Conservation (phyloP, 1,140 invertebrate genomes). For the Drosophila navojoa region DNA sequence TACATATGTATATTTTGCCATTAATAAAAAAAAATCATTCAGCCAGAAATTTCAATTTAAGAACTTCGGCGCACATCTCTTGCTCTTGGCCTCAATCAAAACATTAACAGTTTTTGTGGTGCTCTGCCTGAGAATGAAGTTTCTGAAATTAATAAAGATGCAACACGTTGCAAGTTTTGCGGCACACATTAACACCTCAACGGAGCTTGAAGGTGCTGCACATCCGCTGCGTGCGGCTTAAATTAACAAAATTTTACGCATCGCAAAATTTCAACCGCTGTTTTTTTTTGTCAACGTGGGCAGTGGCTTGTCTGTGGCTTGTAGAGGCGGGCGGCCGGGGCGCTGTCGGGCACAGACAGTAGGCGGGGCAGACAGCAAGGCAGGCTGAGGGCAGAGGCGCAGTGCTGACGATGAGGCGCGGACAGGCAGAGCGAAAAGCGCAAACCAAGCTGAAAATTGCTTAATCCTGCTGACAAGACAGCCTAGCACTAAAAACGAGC, state of each 20-base stretch:
- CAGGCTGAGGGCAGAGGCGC: constrained; percentile 8
- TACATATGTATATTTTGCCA: no score
- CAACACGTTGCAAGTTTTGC: constrained; percentile 40
- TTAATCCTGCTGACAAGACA: constrained; percentile 81
- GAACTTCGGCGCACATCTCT: background rate
- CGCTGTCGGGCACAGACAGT: background rate
- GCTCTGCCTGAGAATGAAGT: constrained; percentile 2
- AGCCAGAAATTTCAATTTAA: background rate
- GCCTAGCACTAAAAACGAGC: constrained; percentile 60
- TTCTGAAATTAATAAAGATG: constrained; percentile 49
- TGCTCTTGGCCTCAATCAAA: background rate
- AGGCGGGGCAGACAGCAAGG: background rate
- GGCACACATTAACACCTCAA: constrained; percentile 55
- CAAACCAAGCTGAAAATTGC: constrained; percentile 80
- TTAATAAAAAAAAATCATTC: no score
- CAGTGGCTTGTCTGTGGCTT: constrained; percentile 27
- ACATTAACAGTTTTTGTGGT: constrained; percentile 9
- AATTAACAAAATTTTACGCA: constrained; percentile 77
- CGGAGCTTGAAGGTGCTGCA: constrained; percentile 2
- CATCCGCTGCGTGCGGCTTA: constrained; percentile 42
- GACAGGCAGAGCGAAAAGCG: constrained; percentile 58
- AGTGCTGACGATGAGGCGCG: constrained; percentile 47
- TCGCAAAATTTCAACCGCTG: constrained; percentile 63
- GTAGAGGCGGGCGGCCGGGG: no score
- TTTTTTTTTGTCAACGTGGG: constrained; percentile 60